phyloP scores from a whole-genome alignment of 2,797 vertebrate genomes.

The Intellagama lesueurii region DNA sequence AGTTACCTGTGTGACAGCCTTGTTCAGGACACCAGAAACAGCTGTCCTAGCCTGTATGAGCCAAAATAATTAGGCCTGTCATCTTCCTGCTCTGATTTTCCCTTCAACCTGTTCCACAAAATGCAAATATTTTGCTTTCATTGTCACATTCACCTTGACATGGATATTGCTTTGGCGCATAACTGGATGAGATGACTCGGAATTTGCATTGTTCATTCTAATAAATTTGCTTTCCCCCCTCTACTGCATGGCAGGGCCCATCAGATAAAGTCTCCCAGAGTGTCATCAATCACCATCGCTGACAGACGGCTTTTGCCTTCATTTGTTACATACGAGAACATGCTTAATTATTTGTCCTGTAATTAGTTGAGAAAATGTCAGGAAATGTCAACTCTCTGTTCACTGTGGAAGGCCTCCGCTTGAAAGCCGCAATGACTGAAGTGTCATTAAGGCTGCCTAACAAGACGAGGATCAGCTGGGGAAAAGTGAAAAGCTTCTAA shows the following conservation, averaged over 20 bases:
- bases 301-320: constrained; percentile 99
- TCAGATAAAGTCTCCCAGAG: constrained; percentile 99
- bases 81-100: constrained; percentile 98
- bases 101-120: constrained; percentile 98
- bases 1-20: constrained; percentile 99
- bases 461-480: constrained; percentile 96
- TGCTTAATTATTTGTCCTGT: constrained; percentile 99
- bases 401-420: constrained; percentile 94
- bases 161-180: constrained; percentile 99
- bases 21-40: constrained; percentile 99
- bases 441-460: constrained; percentile 99
- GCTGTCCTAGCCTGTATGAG: constrained; percentile 99
- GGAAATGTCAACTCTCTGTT: constrained; percentile 99
- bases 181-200: constrained; percentile 99
- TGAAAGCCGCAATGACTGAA: constrained; percentile 98
- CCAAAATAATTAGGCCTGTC: constrained; percentile 99
- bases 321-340: constrained; percentile 99
- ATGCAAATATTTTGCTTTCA: constrained; percentile 99
- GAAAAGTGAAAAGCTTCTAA: constrained; percentile 87
- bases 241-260: constrained; percentile 95
- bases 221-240: constrained; percentile 98
- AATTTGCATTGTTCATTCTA: constrained; percentile 99
- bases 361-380: constrained; percentile 99
- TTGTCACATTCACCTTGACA: constrained; percentile 99
- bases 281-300: constrained; percentile 98